Evolutionary conservation across 2,888 invertebrate species (phyloP), one percentile per base, ranked within the genome.

Genomic region (Mythimna ferrago): DNA sequence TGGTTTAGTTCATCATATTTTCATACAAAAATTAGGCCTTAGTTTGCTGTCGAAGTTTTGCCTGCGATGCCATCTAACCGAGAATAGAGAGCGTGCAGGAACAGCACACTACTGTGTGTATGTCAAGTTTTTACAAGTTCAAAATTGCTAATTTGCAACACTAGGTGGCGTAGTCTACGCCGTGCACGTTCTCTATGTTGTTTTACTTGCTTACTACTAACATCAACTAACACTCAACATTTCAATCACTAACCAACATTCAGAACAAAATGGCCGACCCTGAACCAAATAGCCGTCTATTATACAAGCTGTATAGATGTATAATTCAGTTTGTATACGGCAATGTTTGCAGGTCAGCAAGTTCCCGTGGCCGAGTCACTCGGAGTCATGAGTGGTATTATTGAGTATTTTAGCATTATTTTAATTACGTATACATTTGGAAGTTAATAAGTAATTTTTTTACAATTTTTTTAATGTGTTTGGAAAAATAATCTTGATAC

Each of bases 331-430:
- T 70, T 78, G 83, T 86, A 79, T 75, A 80, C 76, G 81, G 73
- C 88, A 78, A 89, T 90, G 85, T 82, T 91, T 93, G 81, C 95
- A 96, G 95, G 95, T 90, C 95, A 95, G 93, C 95, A 96, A 94
- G 95, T 95, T 88, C 95, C 95, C 11, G 95, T 96, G 79, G 94
- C 95, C 64, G 95, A 95, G 90, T 96, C 95, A 21, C 94, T 96
- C 84, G 95, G 95, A 91, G 93, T 94, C 79, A 96, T 95, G 95
- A 94, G 93, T 91, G 95, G 95, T 96, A 95, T 89, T 86, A 78
- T 80, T 85, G 85, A 76, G 76, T 76, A 82, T 61, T 78, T 67
- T 81, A 87, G 76, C 74, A 79, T 73, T 73, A 71, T 77, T 67
- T 68, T 80, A 76, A 79, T 48, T 32, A 9, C 19, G 89, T 88